Evolutionary conservation across 2,797 vertebrate species (phyloP), one percentile per base, ranked within the genome.

Genomic region (Eremophila alpestris): DNA sequence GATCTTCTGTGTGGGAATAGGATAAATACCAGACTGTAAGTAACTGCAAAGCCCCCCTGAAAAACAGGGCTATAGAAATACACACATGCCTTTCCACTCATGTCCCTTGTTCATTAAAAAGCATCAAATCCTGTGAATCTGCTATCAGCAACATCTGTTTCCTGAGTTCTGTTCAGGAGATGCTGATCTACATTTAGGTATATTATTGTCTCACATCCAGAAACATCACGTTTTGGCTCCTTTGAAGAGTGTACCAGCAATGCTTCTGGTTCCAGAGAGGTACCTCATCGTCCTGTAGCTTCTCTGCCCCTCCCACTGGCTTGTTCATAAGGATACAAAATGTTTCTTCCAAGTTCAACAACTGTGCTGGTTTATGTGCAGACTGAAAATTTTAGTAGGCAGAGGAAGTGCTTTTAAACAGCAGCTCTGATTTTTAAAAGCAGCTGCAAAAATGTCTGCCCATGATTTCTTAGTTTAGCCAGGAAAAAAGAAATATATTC

Each of bases 341-440:
- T 56, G 26, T 59, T 90, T 90, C 38, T 75, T 56, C 32, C 43
- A 40, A 43, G 45, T 94, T 69, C 48, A 56, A 41, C 32, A 71
- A 8, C 56, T 82, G 1, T 0, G 0, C 49, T 54, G 18, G 56
- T 83, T 94, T 85, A 63, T 46, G 22, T 46, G 68, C 30, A 41
- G n/a, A 52, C 63, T 36, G 52, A 34, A 87, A 71, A 51, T 85
- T 85, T 79, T 41, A 64, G 64, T 30, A 63, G 78, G 46, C 68
- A 87, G 49, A 85, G 71, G 18, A 87, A 71, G 11, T 63, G 41
- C 71, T 68, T 87, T 67, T 84, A 78, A 77, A 62, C 65, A 80
- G 65, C 21, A 85, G 43, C 56, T 90, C 64, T 92, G 73, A 48
- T 87, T 89, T 91, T 82, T 90, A 65, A 62, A 95, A 87, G 80